Base-by-base conservation (phyloP, 53 echinoderm and acorn worm genomes). In the Crossaster papposus region DNA sequence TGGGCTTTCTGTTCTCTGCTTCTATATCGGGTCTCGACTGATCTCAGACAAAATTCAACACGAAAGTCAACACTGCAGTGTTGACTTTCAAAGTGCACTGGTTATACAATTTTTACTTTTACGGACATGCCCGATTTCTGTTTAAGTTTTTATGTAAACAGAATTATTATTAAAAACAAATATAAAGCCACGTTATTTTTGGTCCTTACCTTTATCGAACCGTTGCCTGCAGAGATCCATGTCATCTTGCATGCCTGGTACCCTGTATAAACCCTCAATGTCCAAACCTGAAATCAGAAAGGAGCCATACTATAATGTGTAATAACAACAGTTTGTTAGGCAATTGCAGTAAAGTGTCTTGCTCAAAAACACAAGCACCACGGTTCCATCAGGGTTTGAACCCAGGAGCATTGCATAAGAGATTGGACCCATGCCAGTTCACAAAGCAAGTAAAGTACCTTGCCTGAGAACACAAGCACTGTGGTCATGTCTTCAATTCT, bases 201-300 rank as follows among this genome's bases (percentile, higher is more conserved):
- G n/a, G n/a, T n/a, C n/a, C 89, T 91, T 70, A 98, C 98, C 96
- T 90, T 96, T 98, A 70, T 98, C 98, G 87, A 98, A 98, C 78
- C 96, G 79, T 29, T 96, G 93, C 77, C 90, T 96, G 83, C 96
- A 90, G 14, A 92, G 72, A 38, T 98, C 98, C 30, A 98, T 92
- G 83, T 98, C 98, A 64, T 98, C 98, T 33, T 94, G 94, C 88
- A 96, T 87, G 28, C 95, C 97, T 51, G 97, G 95, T 71, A 97
- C 78, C 88, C 97, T 94, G 93, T 97, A 97, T 30, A 97, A 33
- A 6, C 97, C 97, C 88, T 97, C 97, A 26, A 65, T 23, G 1
- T 90, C 89, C 73, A 97, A 71, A 88, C 97, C 97, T 97, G 30
- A 18, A 44, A 30, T 62, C 17, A 36, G n/a, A 70, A 90, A 51